Percentiles rank a stretch among this genome's conserved stretches.
phyloP scores from a whole-genome alignment of 2,113 vertebrate species.

The Mormyrus lacerda region DNA sequence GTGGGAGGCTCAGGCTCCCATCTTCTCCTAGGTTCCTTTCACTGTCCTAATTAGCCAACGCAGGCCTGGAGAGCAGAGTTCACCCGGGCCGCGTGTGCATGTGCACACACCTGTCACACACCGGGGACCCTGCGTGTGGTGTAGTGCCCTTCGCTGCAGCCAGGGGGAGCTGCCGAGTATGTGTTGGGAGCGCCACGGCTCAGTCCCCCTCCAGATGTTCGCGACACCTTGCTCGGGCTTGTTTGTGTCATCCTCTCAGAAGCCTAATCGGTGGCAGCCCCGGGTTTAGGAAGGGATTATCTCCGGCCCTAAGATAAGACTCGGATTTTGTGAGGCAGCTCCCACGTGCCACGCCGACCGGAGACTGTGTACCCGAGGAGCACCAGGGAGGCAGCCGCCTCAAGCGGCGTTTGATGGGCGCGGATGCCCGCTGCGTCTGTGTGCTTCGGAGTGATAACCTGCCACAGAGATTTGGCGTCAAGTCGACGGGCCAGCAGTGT shows the following conservation, averaged over 20 bases:
- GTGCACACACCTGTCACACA: neutral
- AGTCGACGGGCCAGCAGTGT: neutral
- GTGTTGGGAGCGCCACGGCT: conserved; percentile 25
- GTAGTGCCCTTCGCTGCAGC: conserved; percentile 16
- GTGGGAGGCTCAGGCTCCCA: neutral
- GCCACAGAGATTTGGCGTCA: neutral
- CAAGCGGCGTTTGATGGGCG: neutral
- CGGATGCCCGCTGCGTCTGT: neutral
- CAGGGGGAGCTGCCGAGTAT: conserved; percentile 34
- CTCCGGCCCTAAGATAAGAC: conserved; percentile 1
- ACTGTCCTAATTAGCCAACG: conserved; percentile 6
- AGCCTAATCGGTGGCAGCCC: neutral
- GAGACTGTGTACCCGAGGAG: neutral
- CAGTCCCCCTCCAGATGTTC: conserved; percentile 27
- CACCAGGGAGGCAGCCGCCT: neutral
- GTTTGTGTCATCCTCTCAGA: conserved; percentile 29
- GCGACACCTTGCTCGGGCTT: conserved; percentile 21
- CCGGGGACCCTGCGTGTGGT: conserved; percentile 45
- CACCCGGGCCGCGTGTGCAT: neutral
- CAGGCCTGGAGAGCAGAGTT: neutral
- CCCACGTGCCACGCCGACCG: neutral
- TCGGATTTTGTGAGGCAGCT: neutral
- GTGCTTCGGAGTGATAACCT: neutral
- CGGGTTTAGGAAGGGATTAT: neutral
- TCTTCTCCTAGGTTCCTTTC: neutral